These are phyloP conservation scores for Scaptomyza cyrtandrae DNA, from an alignment of 2,888 invertebrate species.

Conservation along the genomic window DNA sequence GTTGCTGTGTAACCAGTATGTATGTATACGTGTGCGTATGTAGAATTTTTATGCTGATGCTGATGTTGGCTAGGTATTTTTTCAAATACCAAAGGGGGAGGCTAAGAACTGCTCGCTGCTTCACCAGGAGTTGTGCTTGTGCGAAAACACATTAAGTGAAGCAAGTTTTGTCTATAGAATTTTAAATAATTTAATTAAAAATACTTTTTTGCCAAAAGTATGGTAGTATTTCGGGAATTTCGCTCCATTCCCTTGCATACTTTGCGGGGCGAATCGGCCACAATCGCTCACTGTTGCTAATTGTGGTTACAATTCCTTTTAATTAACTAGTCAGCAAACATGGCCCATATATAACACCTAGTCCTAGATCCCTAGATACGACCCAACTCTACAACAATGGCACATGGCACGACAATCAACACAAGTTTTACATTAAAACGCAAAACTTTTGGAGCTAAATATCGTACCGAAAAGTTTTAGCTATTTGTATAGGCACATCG, in stretches of 20 bases:
- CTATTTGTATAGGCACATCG: slow-evolving; percentile 68
- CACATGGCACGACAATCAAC: slow-evolving; percentile 46
- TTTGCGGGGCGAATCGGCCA: slow-evolving; percentile 41
- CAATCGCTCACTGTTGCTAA: slow-evolving; percentile 40
- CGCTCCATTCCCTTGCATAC: slow-evolving; percentile 37
- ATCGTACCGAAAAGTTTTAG: slow-evolving; percentile 56
- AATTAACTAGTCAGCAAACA: slow-evolving; percentile 60
- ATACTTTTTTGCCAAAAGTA: slow-evolving; percentile 43
- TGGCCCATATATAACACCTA: slow-evolving; percentile 45
- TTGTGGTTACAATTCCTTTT: slow-evolving; percentile 51
- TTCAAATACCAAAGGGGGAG: slow-evolving; percentile 2
- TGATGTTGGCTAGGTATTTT: slow-evolving; percentile 22
- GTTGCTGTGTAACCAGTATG: slow-evolving; percentile 6
- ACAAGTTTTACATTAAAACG: slow-evolving; percentile 74
- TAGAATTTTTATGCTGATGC: slow-evolving; percentile 42
- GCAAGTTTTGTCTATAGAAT: slow-evolving; percentile 61
- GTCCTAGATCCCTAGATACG: slow-evolving; percentile 43
- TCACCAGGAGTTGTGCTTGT: slow-evolving; percentile 11
- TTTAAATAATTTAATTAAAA: slow-evolving; percentile 71
- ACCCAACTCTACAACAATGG: slow-evolving; percentile 41
- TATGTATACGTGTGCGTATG: slow-evolving; percentile 11
- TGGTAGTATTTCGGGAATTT: slow-evolving; percentile 1
- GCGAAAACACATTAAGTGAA: slow-evolving; percentile 34
- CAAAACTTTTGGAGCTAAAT: slow-evolving; percentile 61
- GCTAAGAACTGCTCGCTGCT: neutral